These are phyloP conservation scores for Mythimna impura DNA, from an alignment of 2,888 invertebrate genomes.

Conservation along the genomic window DNA sequence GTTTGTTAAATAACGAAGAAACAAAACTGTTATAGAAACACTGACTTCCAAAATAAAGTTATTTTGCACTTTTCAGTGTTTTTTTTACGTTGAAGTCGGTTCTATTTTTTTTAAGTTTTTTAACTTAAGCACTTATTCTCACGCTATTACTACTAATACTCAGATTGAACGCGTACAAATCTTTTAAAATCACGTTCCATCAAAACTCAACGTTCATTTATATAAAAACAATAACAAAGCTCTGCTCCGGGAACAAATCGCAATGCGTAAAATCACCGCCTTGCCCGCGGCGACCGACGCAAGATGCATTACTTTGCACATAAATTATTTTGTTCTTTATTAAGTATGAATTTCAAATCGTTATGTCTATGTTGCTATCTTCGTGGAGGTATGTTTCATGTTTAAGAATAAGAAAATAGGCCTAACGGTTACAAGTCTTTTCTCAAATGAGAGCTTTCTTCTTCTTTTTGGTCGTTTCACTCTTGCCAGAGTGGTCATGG, in stretches of 20 bases:
- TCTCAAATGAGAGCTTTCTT: no score
- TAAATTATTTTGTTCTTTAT: conserved; percentile 60
- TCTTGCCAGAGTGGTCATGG: no score
- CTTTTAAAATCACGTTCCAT: conserved; percentile 2
- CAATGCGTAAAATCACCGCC: conserved; percentile 57
- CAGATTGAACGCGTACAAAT: neutral
- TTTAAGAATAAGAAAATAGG: neutral
- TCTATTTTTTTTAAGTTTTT: no score
- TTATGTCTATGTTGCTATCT: conserved; percentile 28
- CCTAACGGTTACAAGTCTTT: neutral
- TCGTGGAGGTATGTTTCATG: conserved; percentile 9
- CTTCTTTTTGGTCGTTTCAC: no score
- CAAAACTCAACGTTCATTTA: conserved; percentile 25
- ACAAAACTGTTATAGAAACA: no score
- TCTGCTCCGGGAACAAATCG: conserved; percentile 40
- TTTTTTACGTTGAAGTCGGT: no score
- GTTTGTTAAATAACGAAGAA: no score
- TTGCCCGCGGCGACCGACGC: conserved; percentile 56
- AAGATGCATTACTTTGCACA: conserved; percentile 57
- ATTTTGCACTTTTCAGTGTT: no score
- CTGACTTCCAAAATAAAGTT: no score
- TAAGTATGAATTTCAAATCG: conserved; percentile 38
- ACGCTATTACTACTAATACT: neutral
- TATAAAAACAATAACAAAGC: conserved; percentile 49
- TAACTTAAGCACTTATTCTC: no score